phyloP scores from a whole-genome alignment of 2,888 invertebrate species.

The Diaperis boleti region DNA sequence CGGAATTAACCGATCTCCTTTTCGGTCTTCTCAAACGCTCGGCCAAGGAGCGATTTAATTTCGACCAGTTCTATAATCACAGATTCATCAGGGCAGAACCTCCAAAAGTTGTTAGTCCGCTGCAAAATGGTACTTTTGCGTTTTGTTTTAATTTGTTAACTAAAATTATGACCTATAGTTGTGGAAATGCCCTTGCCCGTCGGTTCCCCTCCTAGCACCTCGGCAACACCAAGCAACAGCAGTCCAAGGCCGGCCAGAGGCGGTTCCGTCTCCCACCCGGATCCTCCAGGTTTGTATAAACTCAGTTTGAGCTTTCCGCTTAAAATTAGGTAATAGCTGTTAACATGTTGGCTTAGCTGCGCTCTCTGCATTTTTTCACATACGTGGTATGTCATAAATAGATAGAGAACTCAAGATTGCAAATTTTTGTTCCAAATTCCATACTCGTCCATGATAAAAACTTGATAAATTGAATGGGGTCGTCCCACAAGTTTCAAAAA shows the following conservation, averaged over 20 bases:
- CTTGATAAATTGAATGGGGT: too few relatives aligned
- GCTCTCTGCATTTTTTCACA: too few relatives aligned
- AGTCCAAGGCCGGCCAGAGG: constrained; percentile 46
- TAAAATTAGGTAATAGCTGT: too few relatives aligned
- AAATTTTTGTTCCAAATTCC: too few relatives aligned
- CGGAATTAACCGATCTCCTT: constrained; percentile 88
- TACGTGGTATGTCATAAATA: too few relatives aligned
- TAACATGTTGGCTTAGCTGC: too few relatives aligned
- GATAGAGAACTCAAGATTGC: too few relatives aligned
- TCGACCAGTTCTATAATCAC: constrained; percentile 96
- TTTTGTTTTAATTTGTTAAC: constrained; percentile 5
- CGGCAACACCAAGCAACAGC: constrained; percentile 20
- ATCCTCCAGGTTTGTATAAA: constrained; percentile 57
- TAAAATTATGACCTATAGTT: not conserved
- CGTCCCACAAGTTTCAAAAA: too few relatives aligned
- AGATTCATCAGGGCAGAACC: constrained; percentile 81
- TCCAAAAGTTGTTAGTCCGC: constrained; percentile 53
- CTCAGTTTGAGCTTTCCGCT: constrained; percentile 5
- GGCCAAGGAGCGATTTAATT: constrained; percentile 95
- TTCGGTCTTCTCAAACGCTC: constrained; percentile 90
- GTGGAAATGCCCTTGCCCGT: constrained; percentile 59
- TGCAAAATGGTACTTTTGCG: constrained; percentile 43
- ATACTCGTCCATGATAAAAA: too few relatives aligned
- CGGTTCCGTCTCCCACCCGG: constrained; percentile 57
- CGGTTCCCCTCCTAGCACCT: constrained; percentile 57